Evolutionary conservation across 2,797 vertebrate genomes (phyloP).

Genomic region (Acrossocheilus fasciatus): DNA sequence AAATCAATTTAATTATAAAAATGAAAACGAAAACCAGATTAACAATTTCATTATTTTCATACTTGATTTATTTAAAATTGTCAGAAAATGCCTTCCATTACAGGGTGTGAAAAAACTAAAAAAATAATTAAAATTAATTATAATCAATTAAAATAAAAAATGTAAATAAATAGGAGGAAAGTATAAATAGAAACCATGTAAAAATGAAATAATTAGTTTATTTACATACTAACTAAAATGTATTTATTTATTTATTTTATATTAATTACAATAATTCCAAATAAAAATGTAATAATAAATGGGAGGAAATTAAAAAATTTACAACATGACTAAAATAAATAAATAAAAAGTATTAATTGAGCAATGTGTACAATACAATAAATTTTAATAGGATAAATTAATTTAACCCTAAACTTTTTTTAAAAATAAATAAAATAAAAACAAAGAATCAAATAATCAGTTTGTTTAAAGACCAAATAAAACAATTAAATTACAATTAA

Average conservation of each 20-base stretch:
- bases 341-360: background rate
- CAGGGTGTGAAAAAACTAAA: background rate
- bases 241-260: background rate
- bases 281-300: background rate
- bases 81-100: background rate
- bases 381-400: background rate
- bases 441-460: background rate
- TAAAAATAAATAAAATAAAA: too few relatives aligned
- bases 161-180: background rate
- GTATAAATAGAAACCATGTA: background rate
- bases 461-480: background rate
- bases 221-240: too few relatives aligned
- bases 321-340: background rate
- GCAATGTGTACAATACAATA: too few relatives aligned
- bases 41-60: too few relatives aligned
- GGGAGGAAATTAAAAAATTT: background rate
- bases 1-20: too few relatives aligned
- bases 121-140: background rate
- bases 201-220: background rate
- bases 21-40: too few relatives aligned
- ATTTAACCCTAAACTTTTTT: background rate
- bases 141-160: background rate
- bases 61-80: too few relatives aligned
- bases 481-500: background rate
- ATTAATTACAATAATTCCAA: background rate